These are phyloP conservation scores for Lasioglossum vierecki DNA, from an alignment of 2,888 invertebrate genomes.

Conservation along the genomic window DNA sequence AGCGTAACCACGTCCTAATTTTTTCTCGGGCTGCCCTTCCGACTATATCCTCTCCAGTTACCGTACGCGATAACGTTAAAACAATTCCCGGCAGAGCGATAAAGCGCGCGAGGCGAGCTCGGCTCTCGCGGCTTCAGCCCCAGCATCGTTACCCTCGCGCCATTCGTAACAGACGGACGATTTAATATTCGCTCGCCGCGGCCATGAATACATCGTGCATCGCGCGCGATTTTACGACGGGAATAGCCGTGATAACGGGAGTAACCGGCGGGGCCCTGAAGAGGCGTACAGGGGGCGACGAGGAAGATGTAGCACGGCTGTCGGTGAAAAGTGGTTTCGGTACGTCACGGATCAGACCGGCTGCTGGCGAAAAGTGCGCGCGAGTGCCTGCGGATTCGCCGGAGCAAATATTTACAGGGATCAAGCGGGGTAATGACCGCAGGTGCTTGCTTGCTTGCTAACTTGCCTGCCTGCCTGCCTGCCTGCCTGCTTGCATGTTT, in stretches of 20 bases:
- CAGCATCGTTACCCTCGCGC: slow-evolving; percentile 12
- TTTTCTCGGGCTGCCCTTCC: not conserved
- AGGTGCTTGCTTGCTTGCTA: slow-evolving; percentile 8
- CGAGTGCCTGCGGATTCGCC: slow-evolving; percentile 1
- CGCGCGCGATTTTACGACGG: slow-evolving; percentile 24
- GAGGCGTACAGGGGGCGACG: not conserved
- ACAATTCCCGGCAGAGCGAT: slow-evolving; percentile 15
- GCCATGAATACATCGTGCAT: slow-evolving; percentile 5
- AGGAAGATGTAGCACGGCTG: slow-evolving; percentile 4
- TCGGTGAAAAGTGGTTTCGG: slow-evolving; percentile 11
- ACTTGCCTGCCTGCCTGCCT: not conserved
- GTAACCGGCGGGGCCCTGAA: not conserved
- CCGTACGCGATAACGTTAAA: slow-evolving; percentile 17
- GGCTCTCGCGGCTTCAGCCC: not conserved
- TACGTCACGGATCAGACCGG: slow-evolving; percentile 3
- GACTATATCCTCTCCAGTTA: not conserved
- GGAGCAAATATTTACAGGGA: slow-evolving; percentile 17
- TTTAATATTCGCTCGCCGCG: slow-evolving; percentile 25
- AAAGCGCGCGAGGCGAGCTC: not conserved
- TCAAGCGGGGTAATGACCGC: slow-evolving; percentile 15
- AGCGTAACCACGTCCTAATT: slow-evolving; percentile 2
- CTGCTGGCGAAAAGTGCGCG: slow-evolving; percentile 8
- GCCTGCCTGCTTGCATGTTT: not conserved
- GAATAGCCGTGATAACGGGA: slow-evolving; percentile 2
- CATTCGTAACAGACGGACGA: slow-evolving; percentile 17